phyloP scores from a whole-genome alignment of 2,113 vertebrate species.

The Colius striatus region DNA sequence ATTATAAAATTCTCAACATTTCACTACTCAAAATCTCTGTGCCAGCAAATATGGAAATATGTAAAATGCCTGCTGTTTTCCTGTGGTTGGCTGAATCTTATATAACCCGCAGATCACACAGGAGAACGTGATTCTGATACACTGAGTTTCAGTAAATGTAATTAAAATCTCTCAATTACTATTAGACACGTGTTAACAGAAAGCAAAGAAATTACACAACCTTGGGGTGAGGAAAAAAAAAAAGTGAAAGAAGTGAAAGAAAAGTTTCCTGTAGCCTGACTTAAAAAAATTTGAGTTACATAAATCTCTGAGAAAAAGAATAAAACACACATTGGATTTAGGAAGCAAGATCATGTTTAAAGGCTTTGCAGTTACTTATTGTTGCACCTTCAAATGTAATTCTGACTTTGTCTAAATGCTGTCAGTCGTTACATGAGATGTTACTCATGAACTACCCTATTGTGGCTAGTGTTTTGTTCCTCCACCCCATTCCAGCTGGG shows the following conservation, averaged over 20 bases:
- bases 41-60: neutral
- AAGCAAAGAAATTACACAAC: neutral
- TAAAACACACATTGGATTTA: neutral
- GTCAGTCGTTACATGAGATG: constrained; percentile 57
- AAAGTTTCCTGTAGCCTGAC: neutral
- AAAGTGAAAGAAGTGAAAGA: neutral
- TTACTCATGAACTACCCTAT: constrained; percentile 67
- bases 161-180: neutral
- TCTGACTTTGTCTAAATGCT: constrained; percentile 55
- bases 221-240: neutral
- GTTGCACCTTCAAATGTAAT: constrained; percentile 32
- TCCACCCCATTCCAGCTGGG: constrained; percentile 73
- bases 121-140: neutral
- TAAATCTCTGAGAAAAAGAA: neutral
- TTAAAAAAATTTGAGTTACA: neutral
- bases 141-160: neutral
- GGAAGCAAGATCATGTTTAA: neutral
- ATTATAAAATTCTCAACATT: constrained; percentile 61
- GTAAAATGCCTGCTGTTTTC: neutral
- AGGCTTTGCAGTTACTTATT: constrained; percentile 18
- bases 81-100: neutral
- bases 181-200: neutral
- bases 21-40: constrained; percentile 4
- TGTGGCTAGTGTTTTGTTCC: constrained; percentile 64
- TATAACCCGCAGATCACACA: neutral